phyloP scores from a whole-genome alignment of 2,888 invertebrate genomes.

The Lasioglossum morio region DNA sequence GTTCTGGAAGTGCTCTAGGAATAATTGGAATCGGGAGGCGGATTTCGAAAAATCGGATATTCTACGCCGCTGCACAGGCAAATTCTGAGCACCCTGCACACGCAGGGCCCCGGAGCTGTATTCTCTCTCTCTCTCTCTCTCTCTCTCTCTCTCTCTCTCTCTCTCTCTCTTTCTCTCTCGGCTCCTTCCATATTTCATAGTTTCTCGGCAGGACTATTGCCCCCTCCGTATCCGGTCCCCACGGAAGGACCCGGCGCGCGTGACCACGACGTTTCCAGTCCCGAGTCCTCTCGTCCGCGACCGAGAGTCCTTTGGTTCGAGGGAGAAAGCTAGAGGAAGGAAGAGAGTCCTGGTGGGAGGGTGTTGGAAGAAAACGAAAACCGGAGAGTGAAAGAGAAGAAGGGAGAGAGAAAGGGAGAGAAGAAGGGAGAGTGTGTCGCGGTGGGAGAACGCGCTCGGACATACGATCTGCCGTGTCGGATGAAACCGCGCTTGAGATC shows the following conservation, averaged over 20 bases:
- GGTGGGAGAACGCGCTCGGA: conserved; percentile 1
- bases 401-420: conserved; percentile 31
- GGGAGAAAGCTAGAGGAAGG: conserved; percentile 65
- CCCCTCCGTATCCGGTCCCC: conserved; percentile 50
- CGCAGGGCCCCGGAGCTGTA: background rate
- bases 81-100: conserved; percentile 28
- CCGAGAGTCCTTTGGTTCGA: conserved; percentile 44
- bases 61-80: conserved; percentile 46
- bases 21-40: background rate
- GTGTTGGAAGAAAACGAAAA: conserved; percentile 49
- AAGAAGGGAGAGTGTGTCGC: conserved; percentile 13
- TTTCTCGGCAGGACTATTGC: conserved; percentile 55
- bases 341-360: conserved; percentile 31
- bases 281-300: conserved; percentile 59
- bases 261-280: conserved; percentile 30
- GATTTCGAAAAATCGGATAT: background rate
- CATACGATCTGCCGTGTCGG: conserved; percentile 32
- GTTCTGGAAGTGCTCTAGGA: background rate
- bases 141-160: background rate
- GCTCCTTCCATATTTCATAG: conserved; percentile 28
- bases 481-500: conserved; percentile 45
- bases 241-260: conserved; percentile 46
- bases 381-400: conserved; percentile 31
- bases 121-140: too few relatives aligned
- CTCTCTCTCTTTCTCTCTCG: background rate